Percentiles rank a stretch among this genome's conserved stretches.
Evolutionary conservation across 2,113 vertebrate genomes (phyloP).

Genomic region (Chaetodon trifascialis): DNA sequence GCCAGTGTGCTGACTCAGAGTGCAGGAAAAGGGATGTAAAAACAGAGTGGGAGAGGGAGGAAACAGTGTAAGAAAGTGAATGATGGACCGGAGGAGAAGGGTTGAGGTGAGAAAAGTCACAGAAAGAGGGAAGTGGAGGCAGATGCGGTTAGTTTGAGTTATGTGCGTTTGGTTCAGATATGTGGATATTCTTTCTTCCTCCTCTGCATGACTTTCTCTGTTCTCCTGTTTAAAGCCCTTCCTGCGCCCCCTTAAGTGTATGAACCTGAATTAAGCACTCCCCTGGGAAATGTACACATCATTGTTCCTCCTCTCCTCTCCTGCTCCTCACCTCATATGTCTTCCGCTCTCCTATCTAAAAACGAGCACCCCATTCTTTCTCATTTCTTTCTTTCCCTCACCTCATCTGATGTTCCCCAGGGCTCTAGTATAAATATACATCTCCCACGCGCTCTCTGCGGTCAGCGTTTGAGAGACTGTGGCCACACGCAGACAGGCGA

Average conservation of each 20-base stretch:
- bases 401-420: slow-evolving; percentile 61
- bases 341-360: slow-evolving; percentile 42
- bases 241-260: slow-evolving; percentile 53
- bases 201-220: slow-evolving; percentile 60
- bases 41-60: slow-evolving; percentile 31
- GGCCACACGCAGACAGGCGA: slow-evolving; percentile 71
- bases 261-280: slow-evolving; percentile 55
- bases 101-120: slow-evolving; percentile 53
- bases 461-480: slow-evolving; percentile 42
- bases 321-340: slow-evolving; percentile 49
- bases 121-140: slow-evolving; percentile 41
- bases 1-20: slow-evolving; percentile 77
- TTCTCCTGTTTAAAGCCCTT: slow-evolving; percentile 54
- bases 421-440: slow-evolving; percentile 68
- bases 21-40: slow-evolving; percentile 59
- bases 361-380: slow-evolving; percentile 41
- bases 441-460: slow-evolving; percentile 52
- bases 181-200: slow-evolving; percentile 50
- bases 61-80: slow-evolving; percentile 43
- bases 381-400: slow-evolving; percentile 42
- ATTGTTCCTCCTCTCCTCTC: slow-evolving; percentile 34
- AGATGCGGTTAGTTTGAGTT: slow-evolving; percentile 41
- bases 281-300: slow-evolving; percentile 31
- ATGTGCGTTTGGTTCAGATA: slow-evolving; percentile 31
- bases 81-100: slow-evolving; percentile 45